Percentiles rank a stretch among this genome's conserved stretches.
Evolutionary conservation across 2,888 invertebrate species (phyloP).

Genomic region (Miltochrista miniata): DNA sequence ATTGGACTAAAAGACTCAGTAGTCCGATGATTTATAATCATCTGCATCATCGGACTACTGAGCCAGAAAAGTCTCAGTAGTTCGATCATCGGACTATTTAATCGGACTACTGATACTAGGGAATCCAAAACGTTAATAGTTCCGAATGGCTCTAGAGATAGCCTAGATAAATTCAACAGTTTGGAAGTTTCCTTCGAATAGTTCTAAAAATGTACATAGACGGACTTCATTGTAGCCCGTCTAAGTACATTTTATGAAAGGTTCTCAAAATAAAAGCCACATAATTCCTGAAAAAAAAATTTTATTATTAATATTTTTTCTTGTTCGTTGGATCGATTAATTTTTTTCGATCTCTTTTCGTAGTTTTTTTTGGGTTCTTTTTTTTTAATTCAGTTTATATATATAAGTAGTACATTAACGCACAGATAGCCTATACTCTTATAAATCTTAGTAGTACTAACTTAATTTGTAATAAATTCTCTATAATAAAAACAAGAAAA

Average conservation of each 20-base stretch:
- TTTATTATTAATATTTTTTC: conserved; percentile 54
- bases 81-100: no score
- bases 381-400: conserved; percentile 9
- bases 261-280: conserved; percentile 51
- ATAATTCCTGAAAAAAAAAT: conserved; percentile 64
- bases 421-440: conserved; percentile 3
- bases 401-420: conserved; percentile 3
- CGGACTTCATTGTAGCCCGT: no score
- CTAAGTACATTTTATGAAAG: neutral
- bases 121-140: no score
- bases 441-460: neutral
- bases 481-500: conserved; percentile 45
- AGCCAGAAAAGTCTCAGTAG: no score
- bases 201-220: no score
- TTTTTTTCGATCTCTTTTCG: conserved; percentile 44
- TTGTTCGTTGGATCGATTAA: conserved; percentile 35
- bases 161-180: no score
- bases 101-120: no score
- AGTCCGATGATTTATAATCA: no score
- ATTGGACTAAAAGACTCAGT: no score
- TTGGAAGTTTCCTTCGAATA: no score
- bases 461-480: conserved; percentile 44
- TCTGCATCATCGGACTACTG: no score
- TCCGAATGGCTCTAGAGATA: no score
- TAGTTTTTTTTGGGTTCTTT: conserved; percentile 4